phyloP scores from a whole-genome alignment of 30 jellyfish, hydroid and myxozoan genomes.

The Cassiopea andromeda region DNA sequence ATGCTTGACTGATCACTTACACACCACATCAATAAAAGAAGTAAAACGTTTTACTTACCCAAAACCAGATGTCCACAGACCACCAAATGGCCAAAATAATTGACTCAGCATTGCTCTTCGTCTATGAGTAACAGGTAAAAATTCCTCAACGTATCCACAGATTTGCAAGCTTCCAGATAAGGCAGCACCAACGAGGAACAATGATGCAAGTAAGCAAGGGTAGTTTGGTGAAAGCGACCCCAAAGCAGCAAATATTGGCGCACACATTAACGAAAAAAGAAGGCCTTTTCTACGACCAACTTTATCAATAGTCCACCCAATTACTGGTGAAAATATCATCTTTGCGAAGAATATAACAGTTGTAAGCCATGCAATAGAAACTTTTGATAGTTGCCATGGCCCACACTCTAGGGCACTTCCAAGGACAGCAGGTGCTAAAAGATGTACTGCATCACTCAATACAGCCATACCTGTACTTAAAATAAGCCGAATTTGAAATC shows the following conservation, averaged over 20 bases:
- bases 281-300: constrained; percentile 59
- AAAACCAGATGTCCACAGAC: constrained; percentile 73
- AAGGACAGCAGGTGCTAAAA: constrained; percentile 57
- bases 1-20: too few relatives aligned
- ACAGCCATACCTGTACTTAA: constrained; percentile 48
- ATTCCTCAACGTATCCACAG: constrained; percentile 69
- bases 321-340: constrained; percentile 42
- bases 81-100: constrained; percentile 76
- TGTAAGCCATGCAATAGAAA: constrained; percentile 70
- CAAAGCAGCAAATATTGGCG: constrained; percentile 62
- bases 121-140: constrained; percentile 63
- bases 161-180: constrained; percentile 65
- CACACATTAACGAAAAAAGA: constrained; percentile 27
- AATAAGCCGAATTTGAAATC: constrained; percentile 69
- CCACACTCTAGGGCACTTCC: constrained; percentile 60
- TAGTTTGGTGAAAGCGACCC: constrained; percentile 67
- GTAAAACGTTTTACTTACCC: constrained; percentile 40
- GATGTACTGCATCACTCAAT: constrained; percentile 69
- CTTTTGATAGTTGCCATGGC: constrained; percentile 58
- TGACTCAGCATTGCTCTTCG: constrained; percentile 70
- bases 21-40: too few relatives aligned
- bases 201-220: constrained; percentile 58
- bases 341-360: constrained; percentile 60
- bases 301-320: constrained; percentile 51
- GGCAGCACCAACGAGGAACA: constrained; percentile 72